phyloP scores from a whole-genome alignment of 1,140 invertebrate genomes.

The Ceratina australensis region DNA sequence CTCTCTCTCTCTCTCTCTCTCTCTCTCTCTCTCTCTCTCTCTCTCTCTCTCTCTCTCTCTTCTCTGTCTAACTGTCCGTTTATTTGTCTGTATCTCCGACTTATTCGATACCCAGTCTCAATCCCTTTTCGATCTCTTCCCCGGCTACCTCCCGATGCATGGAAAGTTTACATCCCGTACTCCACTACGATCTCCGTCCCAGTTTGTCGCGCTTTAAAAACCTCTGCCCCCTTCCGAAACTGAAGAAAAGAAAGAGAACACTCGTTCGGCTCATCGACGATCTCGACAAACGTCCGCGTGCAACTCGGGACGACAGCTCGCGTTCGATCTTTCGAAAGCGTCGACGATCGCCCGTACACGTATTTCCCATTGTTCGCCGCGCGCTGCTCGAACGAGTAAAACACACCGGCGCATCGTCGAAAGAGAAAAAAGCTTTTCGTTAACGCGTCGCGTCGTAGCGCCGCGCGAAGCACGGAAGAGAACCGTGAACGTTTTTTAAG shows the following conservation, averaged over 20 bases:
- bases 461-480: not conserved
- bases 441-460: not conserved
- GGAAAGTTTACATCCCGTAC: not conserved
- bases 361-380: not conserved
- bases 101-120: not conserved
- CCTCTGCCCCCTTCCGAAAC: slow-evolving; percentile 21
- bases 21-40: not conserved
- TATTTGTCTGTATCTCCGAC: slow-evolving; percentile 28
- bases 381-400: not conserved
- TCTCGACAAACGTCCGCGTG: not conserved
- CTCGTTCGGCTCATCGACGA: not conserved
- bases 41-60: slow-evolving; percentile 19
- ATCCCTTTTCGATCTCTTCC: slow-evolving; percentile 2
- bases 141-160: slow-evolving; percentile 27
- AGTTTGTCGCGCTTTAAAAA: slow-evolving; percentile 47
- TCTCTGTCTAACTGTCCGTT: slow-evolving; percentile 22
- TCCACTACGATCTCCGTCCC: slow-evolving; percentile 3
- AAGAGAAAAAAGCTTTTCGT: too few species aligned
- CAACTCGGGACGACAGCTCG: not conserved
- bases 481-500: not conserved
- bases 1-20: slow-evolving; percentile 10
- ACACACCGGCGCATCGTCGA: not conserved
- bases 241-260: slow-evolving; percentile 35
- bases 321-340: not conserved
- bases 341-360: not conserved